Evolutionary conservation across 2,888 invertebrate genomes (phyloP).

Genomic region (Dyspetes luteomarginatus): DNA sequence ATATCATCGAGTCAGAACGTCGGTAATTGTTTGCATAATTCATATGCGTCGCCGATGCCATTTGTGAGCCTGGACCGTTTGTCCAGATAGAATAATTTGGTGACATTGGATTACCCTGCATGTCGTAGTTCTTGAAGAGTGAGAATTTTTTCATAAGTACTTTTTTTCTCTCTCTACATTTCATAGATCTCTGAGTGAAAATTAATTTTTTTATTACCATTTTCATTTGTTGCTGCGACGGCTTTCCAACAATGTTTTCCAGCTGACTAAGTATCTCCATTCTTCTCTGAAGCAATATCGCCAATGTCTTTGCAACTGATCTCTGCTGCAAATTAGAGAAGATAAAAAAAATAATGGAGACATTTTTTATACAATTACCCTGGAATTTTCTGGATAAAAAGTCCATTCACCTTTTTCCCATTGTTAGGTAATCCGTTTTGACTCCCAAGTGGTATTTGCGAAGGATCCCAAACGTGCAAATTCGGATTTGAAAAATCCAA

Average conservation of each 20-base stretch:
- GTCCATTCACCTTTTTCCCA: slow-evolving; percentile 71
- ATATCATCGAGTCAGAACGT: slow-evolving; percentile 85
- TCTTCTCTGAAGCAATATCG: slow-evolving; percentile 86
- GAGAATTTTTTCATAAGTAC: slow-evolving; percentile 16
- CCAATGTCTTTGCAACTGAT: slow-evolving; percentile 84
- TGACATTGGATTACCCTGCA: slow-evolving; percentile 75
- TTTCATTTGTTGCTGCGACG: slow-evolving; percentile 78
- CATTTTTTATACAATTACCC: slow-evolving; percentile 57
- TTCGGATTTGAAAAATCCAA: slow-evolving; percentile 78
- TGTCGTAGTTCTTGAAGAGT: slow-evolving; percentile 73
- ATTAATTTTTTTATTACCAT: slow-evolving; percentile 69
- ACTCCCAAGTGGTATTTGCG: slow-evolving; percentile 73
- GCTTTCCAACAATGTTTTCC: slow-evolving; percentile 86
- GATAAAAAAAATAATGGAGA: slow-evolving; percentile 19
- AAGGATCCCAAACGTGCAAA: slow-evolving; percentile 79
- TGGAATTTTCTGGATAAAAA: slow-evolving; percentile 9
- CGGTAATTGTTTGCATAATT: slow-evolving; percentile 82
- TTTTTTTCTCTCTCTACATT: background rate
- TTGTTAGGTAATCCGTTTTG: slow-evolving; percentile 76
- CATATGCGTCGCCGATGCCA: slow-evolving; percentile 74
- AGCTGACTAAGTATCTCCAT: slow-evolving; percentile 87
- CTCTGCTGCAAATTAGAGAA: slow-evolving; percentile 76
- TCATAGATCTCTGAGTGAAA: background rate
- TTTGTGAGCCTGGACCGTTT: slow-evolving; percentile 75
- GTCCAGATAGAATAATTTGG: slow-evolving; percentile 82